Evolutionary conservation across 2,113 vertebrate species (phyloP).

Genomic region (Varanus salvator): DNA sequence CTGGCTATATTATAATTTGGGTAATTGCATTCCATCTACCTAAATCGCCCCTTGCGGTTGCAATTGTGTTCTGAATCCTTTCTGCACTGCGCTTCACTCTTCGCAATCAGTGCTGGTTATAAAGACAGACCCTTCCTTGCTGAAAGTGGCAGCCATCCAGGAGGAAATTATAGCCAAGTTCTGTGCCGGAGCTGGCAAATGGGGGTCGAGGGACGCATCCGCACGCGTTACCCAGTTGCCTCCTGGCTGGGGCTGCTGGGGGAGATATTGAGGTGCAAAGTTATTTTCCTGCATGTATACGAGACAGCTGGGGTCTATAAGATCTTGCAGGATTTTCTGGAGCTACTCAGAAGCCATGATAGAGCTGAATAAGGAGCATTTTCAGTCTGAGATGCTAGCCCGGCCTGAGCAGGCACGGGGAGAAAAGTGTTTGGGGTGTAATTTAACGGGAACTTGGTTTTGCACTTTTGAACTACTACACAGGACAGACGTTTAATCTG

Average conservation of each 20-base stretch:
- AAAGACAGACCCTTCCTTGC: background rate
- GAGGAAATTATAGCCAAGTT: background rate
- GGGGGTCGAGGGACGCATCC: background rate
- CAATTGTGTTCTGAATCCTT: conserved; percentile 38
- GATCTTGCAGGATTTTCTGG: background rate
- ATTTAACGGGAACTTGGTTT: too few species aligned
- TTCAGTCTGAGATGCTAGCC: too few species aligned
- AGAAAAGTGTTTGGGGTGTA: too few species aligned
- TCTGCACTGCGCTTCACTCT: background rate
- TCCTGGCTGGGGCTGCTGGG: background rate
- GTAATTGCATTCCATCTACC: conserved; percentile 66
- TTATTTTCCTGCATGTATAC: background rate
- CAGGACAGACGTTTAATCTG: too few species aligned
- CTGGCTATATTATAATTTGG: conserved; percentile 60
- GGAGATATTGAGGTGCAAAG: background rate
- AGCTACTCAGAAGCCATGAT: background rate
- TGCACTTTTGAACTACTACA: too few species aligned
- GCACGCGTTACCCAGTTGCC: background rate
- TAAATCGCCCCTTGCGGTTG: conserved; percentile 51
- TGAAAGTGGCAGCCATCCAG: background rate
- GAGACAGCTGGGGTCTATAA: background rate
- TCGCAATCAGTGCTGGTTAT: background rate
- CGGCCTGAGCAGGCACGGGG: too few species aligned
- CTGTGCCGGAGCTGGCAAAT: background rate
- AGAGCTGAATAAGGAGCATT: background rate